Conservation (phyloP, 2,113 vertebrate species). For the Acrocephalus arundinaceus region DNA sequence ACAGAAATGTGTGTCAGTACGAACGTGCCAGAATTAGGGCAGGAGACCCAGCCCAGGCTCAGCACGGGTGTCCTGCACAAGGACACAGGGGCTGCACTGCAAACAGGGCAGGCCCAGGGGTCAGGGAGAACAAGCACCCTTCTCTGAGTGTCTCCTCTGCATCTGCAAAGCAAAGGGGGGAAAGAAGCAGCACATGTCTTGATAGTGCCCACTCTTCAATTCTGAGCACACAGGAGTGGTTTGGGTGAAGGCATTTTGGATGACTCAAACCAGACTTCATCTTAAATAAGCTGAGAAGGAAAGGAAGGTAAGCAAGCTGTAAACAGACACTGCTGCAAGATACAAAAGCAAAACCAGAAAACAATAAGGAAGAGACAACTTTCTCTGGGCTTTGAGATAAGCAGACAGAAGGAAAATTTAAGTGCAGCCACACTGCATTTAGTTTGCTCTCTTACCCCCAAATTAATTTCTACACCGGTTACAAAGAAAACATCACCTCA, state of each 20-base stretch:
- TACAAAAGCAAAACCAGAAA: background rate
- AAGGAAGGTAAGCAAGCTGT: background rate
- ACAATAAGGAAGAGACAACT: background rate
- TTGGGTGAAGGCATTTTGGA: background rate
- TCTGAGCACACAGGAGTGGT: background rate
- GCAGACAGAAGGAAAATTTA: background rate
- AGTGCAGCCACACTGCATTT: constrained; percentile 15
- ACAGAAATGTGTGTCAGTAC: background rate
- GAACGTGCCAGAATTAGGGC: background rate
- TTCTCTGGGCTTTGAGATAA: constrained; percentile 56
- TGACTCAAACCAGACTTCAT: background rate
- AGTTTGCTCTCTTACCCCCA: background rate
- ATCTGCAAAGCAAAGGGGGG: background rate
- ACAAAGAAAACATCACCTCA: constrained; percentile 23
- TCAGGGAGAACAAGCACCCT: background rate
- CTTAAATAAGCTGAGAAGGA: background rate
- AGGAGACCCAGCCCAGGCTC: background rate
- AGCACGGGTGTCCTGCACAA: background rate
- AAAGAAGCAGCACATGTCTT: background rate
- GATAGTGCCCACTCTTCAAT: background rate
- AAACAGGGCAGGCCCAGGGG: background rate
- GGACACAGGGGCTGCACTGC: background rate
- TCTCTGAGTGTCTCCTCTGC: background rate
- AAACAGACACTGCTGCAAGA: background rate
- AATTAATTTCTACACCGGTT: constrained; percentile 18